phyloP scores from a whole-genome alignment of 2,888 invertebrate genomes.

The Limnephilus marmoratus region DNA sequence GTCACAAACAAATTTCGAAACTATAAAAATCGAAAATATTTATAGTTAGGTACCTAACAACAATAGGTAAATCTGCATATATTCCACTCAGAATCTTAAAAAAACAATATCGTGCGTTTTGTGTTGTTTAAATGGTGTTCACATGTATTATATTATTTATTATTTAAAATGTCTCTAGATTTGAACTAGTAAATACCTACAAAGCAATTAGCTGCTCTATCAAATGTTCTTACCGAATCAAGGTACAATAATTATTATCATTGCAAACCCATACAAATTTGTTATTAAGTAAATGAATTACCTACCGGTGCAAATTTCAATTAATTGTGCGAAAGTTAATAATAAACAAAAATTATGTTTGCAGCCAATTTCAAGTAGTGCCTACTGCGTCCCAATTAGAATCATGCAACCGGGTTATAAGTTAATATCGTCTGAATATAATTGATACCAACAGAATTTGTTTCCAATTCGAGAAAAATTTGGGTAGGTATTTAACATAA shows the following conservation, averaged over 20 bases:
- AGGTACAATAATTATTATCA: neutral
- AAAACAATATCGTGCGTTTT: neutral
- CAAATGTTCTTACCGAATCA: neutral
- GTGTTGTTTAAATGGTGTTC: neutral
- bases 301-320: neutral
- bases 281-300: neutral
- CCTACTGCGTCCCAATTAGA: neutral
- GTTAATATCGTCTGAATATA: slow-evolving; percentile 2
- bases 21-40: too few relatives aligned
- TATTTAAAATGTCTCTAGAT: neutral
- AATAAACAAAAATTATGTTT: neutral
- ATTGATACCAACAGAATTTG: neutral
- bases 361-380: neutral
- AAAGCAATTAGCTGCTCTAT: neutral
- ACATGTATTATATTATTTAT: neutral
- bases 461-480: too few relatives aligned
- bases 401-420: neutral
- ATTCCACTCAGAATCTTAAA: neutral
- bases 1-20: too few relatives aligned
- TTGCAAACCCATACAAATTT: neutral
- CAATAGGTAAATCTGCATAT: neutral
- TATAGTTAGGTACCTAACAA: too few relatives aligned
- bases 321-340: neutral
- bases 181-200: neutral
- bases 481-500: too few relatives aligned